A percentile compares a stretch with the other conserved stretches of the same genome.
Conservation (phyloP, 2,113 vertebrate genomes). For the Forbesichthys papilliferus region DNA sequence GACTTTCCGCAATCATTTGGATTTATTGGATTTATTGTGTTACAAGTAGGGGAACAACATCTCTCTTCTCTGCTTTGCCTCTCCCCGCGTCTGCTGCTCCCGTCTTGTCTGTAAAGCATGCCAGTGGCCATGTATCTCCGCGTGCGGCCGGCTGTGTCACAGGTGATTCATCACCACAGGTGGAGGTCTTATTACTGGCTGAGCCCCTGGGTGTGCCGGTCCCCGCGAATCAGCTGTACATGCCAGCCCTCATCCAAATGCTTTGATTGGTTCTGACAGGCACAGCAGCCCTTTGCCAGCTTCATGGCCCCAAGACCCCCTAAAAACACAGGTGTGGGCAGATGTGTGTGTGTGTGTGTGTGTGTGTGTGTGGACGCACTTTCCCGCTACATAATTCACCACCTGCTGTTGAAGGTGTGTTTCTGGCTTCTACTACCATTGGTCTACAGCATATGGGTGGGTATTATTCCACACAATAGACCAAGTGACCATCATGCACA, state of each 20-base stretch:
- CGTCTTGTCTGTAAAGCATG: conserved; percentile 57
- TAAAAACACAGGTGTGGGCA: conserved; percentile 61
- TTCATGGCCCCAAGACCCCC: conserved; percentile 54
- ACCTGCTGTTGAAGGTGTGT: conserved; percentile 52
- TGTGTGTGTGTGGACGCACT: neutral
- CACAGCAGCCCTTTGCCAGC: conserved; percentile 70
- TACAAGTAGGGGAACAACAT: conserved; percentile 2
- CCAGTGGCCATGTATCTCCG: conserved; percentile 67
- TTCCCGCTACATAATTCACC: conserved; percentile 57
- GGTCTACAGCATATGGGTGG: neutral
- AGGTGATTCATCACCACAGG: conserved; percentile 77
- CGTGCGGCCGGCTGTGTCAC: conserved; percentile 69
- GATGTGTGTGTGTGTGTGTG: conserved; percentile 28
- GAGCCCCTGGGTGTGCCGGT: conserved; percentile 58
- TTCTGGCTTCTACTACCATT: conserved; percentile 29
- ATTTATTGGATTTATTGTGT: neutral
- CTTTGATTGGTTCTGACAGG: conserved; percentile 74
- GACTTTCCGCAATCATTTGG: neutral
- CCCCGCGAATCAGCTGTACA: conserved; percentile 74
- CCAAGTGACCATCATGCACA: conserved; percentile 25
- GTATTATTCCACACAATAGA: conserved; percentile 23
- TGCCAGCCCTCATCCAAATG: conserved; percentile 61
- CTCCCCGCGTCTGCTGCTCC: conserved; percentile 56
- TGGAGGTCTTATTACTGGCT: conserved; percentile 71
- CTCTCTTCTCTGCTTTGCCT: conserved; percentile 16